Percentiles rank a stretch among this genome's conserved stretches.
These are phyloP conservation scores for Mythimna impura DNA, from an alignment of 2,888 invertebrate genomes.

Conservation along the genomic window DNA sequence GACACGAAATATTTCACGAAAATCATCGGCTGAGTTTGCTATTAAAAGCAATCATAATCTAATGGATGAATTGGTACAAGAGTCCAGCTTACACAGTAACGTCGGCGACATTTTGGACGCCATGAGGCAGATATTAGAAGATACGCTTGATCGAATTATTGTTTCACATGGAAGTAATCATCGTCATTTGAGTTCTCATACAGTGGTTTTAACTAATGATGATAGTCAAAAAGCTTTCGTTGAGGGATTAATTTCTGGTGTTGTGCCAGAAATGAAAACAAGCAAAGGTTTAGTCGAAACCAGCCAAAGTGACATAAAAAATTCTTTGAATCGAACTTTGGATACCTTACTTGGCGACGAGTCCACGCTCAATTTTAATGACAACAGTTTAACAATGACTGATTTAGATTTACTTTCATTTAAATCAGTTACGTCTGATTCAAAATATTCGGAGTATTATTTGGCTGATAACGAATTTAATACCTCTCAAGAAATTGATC, in stretches of 20 bases:
- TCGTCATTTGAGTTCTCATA: conserved; percentile 64
- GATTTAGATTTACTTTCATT: conserved; percentile 79
- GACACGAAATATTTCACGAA: conserved; percentile 19
- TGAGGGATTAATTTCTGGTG: conserved; percentile 58
- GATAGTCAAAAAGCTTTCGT: conserved; percentile 39
- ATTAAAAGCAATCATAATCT: conserved; percentile 57
- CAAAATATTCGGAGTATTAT: conserved; percentile 79
- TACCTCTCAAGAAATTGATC: conserved; percentile 35
- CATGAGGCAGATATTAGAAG: conserved; percentile 76
- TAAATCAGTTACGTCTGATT: conserved; percentile 75
- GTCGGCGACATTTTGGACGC: conserved; percentile 56
- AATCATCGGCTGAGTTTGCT: conserved; percentile 13
- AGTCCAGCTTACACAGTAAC: conserved; percentile 54
- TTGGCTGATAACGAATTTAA: conserved; percentile 74
- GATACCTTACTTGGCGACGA: conserved; percentile 66
- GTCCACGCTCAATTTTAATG: conserved; percentile 65
- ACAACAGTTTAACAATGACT: conserved; percentile 63
- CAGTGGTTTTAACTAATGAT: conserved; percentile 66
- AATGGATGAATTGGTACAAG: conserved; percentile 63
- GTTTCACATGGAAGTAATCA: conserved; percentile 45
- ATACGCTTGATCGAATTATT: conserved; percentile 72
- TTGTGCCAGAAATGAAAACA: conserved; percentile 66
- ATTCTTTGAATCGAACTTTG: conserved; percentile 70
- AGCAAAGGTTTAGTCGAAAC: conserved; percentile 64
- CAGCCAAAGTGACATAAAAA: conserved; percentile 66